phyloP scores from a whole-genome alignment of 2,797 vertebrate species.

The Chrysocyon brachyurus region DNA sequence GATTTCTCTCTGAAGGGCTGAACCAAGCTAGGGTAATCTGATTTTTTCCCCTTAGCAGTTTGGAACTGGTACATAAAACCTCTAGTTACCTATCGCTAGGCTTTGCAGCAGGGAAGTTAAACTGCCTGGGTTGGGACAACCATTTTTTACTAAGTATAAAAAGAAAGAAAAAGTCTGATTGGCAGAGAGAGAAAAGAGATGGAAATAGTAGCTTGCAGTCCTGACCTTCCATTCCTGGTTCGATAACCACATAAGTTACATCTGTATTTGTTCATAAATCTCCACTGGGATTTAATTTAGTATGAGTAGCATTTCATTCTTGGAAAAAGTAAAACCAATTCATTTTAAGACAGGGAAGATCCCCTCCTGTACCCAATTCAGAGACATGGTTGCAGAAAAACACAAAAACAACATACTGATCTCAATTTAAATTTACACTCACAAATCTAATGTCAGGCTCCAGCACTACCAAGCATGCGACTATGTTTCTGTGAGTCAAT shows the following conservation, averaged over 20 bases:
- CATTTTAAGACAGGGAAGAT: not conserved
- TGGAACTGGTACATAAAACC: not conserved
- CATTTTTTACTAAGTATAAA: not conserved
- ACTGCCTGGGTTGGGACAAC: not conserved
- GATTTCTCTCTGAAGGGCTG: not conserved
- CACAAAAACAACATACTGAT: not conserved
- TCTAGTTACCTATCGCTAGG: not conserved
- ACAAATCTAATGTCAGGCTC: not conserved
- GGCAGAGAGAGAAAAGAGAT: constrained; percentile 3
- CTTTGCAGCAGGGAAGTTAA: constrained; percentile 6
- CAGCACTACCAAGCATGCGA: not conserved
- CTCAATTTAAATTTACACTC: not conserved
- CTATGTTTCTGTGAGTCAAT: not conserved
- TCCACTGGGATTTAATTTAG: not conserved
- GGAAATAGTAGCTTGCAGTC: not conserved
- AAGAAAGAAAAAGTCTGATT: not conserved
- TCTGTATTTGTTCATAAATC: not conserved
- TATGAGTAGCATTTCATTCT: not conserved
- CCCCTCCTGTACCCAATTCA: not conserved
- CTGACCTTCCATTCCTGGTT: not conserved
- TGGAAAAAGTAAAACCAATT: not conserved
- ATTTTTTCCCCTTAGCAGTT: not conserved
- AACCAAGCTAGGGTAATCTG: not conserved
- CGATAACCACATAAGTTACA: not conserved
- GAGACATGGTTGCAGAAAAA: not conserved